These are phyloP conservation scores for Latrodectus hesperus DNA, from an alignment of 2,888 invertebrate genomes.

Conservation along the genomic window DNA sequence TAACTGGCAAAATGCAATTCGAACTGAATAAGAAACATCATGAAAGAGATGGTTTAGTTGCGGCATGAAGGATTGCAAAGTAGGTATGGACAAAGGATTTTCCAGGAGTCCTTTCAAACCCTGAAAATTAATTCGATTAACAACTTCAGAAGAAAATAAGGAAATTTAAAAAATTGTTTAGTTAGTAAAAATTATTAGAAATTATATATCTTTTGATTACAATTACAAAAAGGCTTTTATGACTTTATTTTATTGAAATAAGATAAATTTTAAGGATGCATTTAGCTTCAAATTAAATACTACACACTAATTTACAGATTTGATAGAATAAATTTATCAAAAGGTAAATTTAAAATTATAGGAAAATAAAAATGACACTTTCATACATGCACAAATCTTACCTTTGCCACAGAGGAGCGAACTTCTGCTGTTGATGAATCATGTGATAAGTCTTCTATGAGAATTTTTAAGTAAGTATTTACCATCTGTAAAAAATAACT, in stretches of 20 bases:
- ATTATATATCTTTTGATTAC: too few relatives aligned
- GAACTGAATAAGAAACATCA: conserved; percentile 74
- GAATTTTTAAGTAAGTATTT: conserved; percentile 72
- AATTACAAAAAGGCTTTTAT: too few relatives aligned
- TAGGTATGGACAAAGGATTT: conserved; percentile 73
- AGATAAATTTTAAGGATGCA: too few relatives aligned
- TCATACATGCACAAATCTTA: conserved; percentile 40
- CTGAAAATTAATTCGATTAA: conserved; percentile 70
- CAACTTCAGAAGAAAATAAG: too few relatives aligned
- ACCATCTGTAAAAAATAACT: conserved; percentile 72
- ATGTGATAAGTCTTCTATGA: conserved; percentile 73
- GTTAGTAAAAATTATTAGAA: too few relatives aligned
- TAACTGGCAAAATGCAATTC: conserved; percentile 74
- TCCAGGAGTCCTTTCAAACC: conserved; percentile 74
- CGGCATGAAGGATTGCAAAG: conserved; percentile 74
- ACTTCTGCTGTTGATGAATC: conserved; percentile 74
- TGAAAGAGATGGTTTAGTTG: conserved; percentile 73
- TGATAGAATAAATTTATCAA: too few relatives aligned
- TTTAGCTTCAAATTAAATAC: too few relatives aligned
- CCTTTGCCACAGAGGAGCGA: conserved; percentile 74
- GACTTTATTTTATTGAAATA: too few relatives aligned
- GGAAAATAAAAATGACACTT: too few relatives aligned
- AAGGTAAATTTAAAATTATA: too few relatives aligned
- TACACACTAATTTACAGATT: too few relatives aligned
- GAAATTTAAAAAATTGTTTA: too few relatives aligned